Conservation (phyloP, 2,888 invertebrate genomes). For the Drosophila sordidula region DNA sequence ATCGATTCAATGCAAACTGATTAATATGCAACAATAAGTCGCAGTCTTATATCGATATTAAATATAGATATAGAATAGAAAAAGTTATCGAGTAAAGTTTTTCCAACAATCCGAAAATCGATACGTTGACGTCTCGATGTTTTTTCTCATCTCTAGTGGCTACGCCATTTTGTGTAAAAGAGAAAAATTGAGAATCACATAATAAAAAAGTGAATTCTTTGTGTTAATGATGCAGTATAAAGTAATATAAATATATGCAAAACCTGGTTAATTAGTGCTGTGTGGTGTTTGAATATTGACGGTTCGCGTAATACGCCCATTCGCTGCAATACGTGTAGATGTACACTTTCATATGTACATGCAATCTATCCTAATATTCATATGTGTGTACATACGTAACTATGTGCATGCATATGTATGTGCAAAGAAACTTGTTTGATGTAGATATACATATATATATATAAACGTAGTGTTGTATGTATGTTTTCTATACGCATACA, state of each 20-base stretch:
- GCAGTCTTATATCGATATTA: constrained; percentile 13
- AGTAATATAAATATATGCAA: background rate
- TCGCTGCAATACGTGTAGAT: background rate
- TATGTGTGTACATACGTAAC: constrained; percentile 17
- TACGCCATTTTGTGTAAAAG: constrained; percentile 68
- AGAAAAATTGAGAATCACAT: constrained; percentile 56
- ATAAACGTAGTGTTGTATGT: constrained; percentile 8
- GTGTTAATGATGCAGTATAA: constrained; percentile 7
- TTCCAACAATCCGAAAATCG: background rate
- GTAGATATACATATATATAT: constrained; percentile 11
- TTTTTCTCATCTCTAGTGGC: constrained; percentile 33
- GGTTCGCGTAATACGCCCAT: constrained; percentile 4
- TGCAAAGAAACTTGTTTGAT: constrained; percentile 53
- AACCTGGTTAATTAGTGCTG: constrained; percentile 1
- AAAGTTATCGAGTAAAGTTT: background rate
- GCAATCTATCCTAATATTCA: constrained; percentile 23
- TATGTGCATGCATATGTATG: constrained; percentile 23
- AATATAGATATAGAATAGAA: background rate
- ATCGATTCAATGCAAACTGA: background rate
- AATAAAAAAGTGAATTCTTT: constrained; percentile 19
- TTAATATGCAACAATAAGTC: background rate
- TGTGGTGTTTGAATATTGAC: constrained; percentile 11
- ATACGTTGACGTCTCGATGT: background rate
- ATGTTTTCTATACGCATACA: constrained; percentile 9
- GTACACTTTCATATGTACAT: constrained; percentile 4